A percentile compares a stretch with the other conserved stretches of the same genome.
These are phyloP conservation scores for Aeoliscus strigatus DNA, from an alignment of 2,797 vertebrate genomes.

Conservation along the genomic window DNA sequence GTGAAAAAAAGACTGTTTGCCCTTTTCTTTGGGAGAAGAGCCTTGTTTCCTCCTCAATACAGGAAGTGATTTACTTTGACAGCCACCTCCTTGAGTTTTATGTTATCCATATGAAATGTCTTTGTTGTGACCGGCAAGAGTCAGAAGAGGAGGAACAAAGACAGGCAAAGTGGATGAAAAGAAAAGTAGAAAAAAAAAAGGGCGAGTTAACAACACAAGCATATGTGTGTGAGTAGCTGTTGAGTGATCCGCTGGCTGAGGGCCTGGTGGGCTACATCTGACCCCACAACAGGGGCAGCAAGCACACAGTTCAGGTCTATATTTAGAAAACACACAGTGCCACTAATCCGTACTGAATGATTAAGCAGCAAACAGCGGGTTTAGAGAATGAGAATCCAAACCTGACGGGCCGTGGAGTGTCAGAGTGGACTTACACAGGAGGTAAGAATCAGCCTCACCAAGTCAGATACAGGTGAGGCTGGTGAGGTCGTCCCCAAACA, in stretches of 20 bases:
- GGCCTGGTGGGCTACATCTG: slow-evolving; percentile 46
- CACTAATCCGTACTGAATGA: slow-evolving; percentile 70
- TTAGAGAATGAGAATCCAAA: slow-evolving; percentile 53
- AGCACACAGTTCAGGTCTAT: slow-evolving; percentile 59
- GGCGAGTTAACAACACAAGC: slow-evolving; percentile 17
- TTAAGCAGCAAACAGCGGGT: slow-evolving; percentile 62
- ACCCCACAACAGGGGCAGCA: slow-evolving; percentile 49
- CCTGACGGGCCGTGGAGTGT: slow-evolving; percentile 16
- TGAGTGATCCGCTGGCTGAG: slow-evolving; percentile 29
- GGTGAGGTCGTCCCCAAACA: slow-evolving; percentile 14
- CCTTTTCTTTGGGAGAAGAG: slow-evolving; percentile 34
- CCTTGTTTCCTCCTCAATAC: slow-evolving; percentile 51
- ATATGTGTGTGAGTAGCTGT: slow-evolving; percentile 25
- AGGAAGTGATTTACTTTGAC: slow-evolving; percentile 70
- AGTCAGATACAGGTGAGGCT: slow-evolving; percentile 17
- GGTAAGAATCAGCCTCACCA: background rate
- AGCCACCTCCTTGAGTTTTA: slow-evolving; percentile 61
- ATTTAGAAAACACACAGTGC: slow-evolving; percentile 71
- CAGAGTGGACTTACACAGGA: slow-evolving; percentile 26
- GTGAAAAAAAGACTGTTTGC: slow-evolving; percentile 16
- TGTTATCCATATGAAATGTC: slow-evolving; percentile 51
- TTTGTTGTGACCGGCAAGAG: slow-evolving; percentile 35
- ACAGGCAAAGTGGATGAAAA: slow-evolving; percentile 19
- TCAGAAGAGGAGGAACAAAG: slow-evolving; percentile 8
- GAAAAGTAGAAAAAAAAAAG: too few species aligned